Conservation (phyloP, 2,113 vertebrate genomes). For the Forbesichthys papilliferus region DNA sequence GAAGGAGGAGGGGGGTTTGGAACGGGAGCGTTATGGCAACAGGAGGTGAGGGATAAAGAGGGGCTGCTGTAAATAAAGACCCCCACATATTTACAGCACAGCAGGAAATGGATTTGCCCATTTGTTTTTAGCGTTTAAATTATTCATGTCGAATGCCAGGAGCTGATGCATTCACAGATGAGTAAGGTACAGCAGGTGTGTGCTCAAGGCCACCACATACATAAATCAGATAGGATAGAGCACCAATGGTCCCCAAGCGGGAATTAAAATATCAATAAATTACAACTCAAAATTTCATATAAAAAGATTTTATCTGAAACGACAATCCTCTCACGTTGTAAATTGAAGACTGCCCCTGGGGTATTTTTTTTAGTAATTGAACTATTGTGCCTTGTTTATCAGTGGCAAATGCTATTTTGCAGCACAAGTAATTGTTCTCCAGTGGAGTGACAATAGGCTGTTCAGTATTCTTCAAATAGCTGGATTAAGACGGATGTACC, state of each 20-base stretch:
- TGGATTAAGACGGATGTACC: slow-evolving; percentile 62
- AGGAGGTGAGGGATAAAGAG: slow-evolving; percentile 59
- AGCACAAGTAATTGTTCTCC: slow-evolving; percentile 42
- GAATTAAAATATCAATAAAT: no score
- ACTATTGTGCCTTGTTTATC: slow-evolving; percentile 42
- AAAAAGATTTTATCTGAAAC: slow-evolving; percentile 29
- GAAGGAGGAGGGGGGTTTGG: slow-evolving; percentile 8
- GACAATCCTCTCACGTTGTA: slow-evolving; percentile 36
- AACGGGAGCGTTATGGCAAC: slow-evolving; percentile 17
- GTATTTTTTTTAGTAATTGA: slow-evolving; percentile 40
- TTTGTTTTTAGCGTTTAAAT: slow-evolving; percentile 49
- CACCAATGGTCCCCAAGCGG: no score
- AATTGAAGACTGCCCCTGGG: slow-evolving; percentile 48
- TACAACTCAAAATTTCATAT: slow-evolving; percentile 8
- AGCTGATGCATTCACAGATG: slow-evolving; percentile 31
- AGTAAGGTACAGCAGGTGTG: not conserved
- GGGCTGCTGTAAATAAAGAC: slow-evolving; percentile 60
- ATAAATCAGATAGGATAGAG: no score
- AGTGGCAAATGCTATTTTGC: slow-evolving; percentile 42
- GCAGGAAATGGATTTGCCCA: slow-evolving; percentile 62
- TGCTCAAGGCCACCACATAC: no score
- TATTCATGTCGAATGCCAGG: slow-evolving; percentile 49
- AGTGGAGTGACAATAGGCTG: slow-evolving; percentile 49
- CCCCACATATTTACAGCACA: slow-evolving; percentile 54
- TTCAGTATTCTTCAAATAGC: slow-evolving; percentile 65